Evolutionary conservation across 92 coral and sea anemone species (phyloP).

Genomic region (Epizoanthus fatuus): DNA sequence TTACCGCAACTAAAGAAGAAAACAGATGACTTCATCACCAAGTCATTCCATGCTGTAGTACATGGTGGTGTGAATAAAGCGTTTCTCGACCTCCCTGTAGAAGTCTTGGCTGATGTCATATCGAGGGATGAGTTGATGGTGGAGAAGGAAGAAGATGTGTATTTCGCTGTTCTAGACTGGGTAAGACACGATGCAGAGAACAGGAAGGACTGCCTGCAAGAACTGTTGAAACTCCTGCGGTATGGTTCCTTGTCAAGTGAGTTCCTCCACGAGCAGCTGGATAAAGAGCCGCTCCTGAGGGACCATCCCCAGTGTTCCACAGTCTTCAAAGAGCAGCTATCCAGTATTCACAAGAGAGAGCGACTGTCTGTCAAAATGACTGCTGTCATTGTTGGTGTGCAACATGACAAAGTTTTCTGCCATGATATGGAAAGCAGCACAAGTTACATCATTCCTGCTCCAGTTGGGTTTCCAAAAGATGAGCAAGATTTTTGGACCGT

Average conservation of each 20-base stretch:
- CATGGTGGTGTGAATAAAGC: no score
- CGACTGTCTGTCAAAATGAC: not conserved
- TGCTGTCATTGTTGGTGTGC: not conserved
- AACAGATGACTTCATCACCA: no score
- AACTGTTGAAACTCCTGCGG: no score
- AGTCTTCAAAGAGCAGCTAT: not conserved
- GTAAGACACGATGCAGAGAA: no score
- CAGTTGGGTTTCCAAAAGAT: not conserved
- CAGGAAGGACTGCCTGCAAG: no score
- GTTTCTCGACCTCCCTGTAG: no score
- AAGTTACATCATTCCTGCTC: not conserved
- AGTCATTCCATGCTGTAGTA: no score
- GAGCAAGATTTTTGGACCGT: not conserved
- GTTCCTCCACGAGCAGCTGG: no score
- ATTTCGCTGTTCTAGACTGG: no score
- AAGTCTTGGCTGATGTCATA: not conserved
- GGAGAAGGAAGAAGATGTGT: no score
- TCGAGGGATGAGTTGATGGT: not conserved
- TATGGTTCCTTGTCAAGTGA: no score
- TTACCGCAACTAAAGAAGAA: no score
- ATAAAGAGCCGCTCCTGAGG: not conserved
- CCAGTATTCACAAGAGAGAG: not conserved
- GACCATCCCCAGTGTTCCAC: not conserved
- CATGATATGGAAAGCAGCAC: not conserved
- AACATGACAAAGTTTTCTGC: constrained; percentile 1